A percentile compares a stretch with the other conserved stretches of the same genome.
Conservation (phyloP, 2,113 vertebrate genomes). For the Ctenodactylus gundi region DNA sequence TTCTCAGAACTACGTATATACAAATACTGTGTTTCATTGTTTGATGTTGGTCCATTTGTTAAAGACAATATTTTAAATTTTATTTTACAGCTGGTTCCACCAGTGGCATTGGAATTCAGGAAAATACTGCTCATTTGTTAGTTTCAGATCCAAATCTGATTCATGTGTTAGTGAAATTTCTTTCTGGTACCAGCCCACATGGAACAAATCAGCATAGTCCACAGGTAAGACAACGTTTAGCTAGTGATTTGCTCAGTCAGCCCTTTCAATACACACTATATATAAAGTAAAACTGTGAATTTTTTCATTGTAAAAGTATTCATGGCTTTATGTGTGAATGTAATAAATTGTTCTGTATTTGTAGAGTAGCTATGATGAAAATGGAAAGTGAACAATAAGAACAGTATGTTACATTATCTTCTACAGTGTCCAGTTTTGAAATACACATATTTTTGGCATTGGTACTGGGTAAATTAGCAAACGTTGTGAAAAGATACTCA, state of each 20-base stretch:
- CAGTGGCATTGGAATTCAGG: conserved; percentile 90
- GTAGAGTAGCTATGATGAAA: background rate
- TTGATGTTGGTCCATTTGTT: background rate
- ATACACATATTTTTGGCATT: background rate
- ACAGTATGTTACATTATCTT: no score
- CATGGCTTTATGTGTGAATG: no score
- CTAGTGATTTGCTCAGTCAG: background rate
- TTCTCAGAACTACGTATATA: background rate
- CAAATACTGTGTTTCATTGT: background rate
- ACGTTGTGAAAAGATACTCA: background rate
- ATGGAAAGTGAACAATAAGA: background rate
- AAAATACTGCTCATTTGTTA: conserved; percentile 97
- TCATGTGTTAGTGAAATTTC: conserved; percentile 96
- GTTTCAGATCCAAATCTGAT: conserved; percentile 96
- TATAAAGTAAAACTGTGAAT: background rate
- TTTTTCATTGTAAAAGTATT: background rate
- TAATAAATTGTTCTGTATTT: no score
- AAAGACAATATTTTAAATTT: background rate
- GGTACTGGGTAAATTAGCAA: background rate
- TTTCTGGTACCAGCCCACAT: conserved; percentile 96
- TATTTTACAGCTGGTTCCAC: conserved; percentile 85
- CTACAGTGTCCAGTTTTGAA: no score
- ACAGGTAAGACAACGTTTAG: conserved; percentile 85
- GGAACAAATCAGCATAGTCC: conserved; percentile 98
- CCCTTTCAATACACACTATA: background rate